Base-by-base conservation (phyloP, 2,113 vertebrate species). In the Perca fluviatilis region DNA sequence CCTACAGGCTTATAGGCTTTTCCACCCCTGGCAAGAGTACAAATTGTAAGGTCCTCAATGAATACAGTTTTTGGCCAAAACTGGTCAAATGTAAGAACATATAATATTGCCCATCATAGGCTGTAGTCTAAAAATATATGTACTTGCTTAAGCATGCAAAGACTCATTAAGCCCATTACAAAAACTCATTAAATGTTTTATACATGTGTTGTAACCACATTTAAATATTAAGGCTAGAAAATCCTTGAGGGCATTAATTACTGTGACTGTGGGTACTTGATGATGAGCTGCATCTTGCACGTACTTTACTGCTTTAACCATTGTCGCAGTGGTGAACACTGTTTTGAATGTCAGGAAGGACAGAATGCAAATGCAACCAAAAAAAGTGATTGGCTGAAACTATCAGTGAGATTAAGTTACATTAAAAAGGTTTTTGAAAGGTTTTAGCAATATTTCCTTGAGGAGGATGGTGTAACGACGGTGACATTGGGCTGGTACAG, bases 1-100 rank as follows among this genome's bases (percentile, higher is more conserved):
- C 36, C 50, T 64, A 50, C 68, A 49, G 50, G 21, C 68, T 72
- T 14, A 80, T 18, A 72, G 68, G 68, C 36, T 64, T 64, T 62
- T 27, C 18, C 36, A 56, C 18, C 18, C 14, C 58, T 63, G 33
- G 33, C 18, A 43, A 54, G 18, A 65, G 50, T 9, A n/a, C n/a
- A 40, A 25, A 46, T 27, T 46, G 7, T 21, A 16, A 75, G 21
- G 46, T n/a, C 43, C 46, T 23, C 21, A 62, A 9, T 53, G 21
- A 63, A 53, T 8, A 12, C 0, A 36, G 16, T 19, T 30, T 50
- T 63, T 14, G 49, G 27, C 13, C 43, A 12, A 47, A 61, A 67
- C 9, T 3, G 43, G 10, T 46, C 7, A 46, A 47, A 65, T 47
- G 7, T 66, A 10, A 46, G 27, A 27, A 40, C 25, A 13, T 71